Base-by-base conservation (phyloP, 1,140 invertebrate genomes). In the Heliothis virescens region DNA sequence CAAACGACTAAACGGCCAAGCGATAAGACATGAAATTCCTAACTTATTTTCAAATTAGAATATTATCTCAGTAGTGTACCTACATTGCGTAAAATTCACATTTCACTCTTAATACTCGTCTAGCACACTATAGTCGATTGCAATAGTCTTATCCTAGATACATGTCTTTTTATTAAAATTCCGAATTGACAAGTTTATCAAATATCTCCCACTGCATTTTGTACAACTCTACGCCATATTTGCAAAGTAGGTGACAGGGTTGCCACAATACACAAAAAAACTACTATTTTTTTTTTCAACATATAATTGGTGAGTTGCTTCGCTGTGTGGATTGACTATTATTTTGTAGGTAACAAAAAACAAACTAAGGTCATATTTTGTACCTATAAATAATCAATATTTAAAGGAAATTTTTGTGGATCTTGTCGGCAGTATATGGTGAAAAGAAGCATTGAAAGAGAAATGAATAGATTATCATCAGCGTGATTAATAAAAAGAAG, bases 81-180 rank as follows among this genome's bases (percentile, higher is more conserved):
- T 94, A 94, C 91, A 92, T 94, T 90, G 85, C 89, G 90, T 86
- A 87, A 89, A 89, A 90, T 89, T 89, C 90, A 94, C 91, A 93
- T 91, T 91, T 90, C 90, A 92, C 91, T 87, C 85, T 83, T 82
- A 90, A 85, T 84, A 79, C 75, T 86, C 81, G 79, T 82, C 52
- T 87, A 86, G 82, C 78, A 86, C 86, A 89, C 86, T 87, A 81
- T 80, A 80, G 79, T 80, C 79, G 75, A 79, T 85, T 83, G 78
- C 82, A 77, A 83, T 80, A 81, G 74, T 89, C 78, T 87, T 87
- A 91, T 82, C 62, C 84, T 88, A 89, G 71, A 80, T 83, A 82
- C 87, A 91, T 94, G 85, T 90, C 87, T 91, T 89, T 91, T 85
- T 88, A 88, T 79, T 85, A 87, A 92, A 89, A 88, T 88, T 91